Evolutionary conservation across 2,797 vertebrate species (phyloP), one percentile per base, ranked within the genome.

Genomic region (Anabacerthia variegaticeps): DNA sequence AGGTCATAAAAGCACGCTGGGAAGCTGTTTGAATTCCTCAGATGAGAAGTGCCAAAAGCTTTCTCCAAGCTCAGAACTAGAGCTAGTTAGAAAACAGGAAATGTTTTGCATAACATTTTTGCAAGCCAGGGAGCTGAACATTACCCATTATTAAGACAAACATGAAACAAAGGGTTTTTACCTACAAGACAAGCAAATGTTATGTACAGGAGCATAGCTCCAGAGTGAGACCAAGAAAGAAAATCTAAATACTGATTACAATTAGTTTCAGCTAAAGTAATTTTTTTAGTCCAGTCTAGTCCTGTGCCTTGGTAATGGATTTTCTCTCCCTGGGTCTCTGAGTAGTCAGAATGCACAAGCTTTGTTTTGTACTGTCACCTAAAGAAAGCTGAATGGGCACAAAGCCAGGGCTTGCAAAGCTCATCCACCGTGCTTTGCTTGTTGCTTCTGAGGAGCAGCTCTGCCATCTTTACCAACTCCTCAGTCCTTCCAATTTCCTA

Each of bases 1-100:
- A 93, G 76, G 87, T 93, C 91, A 92, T 76, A 89, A 90, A 95
- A 83, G 77, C 69, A 69, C 36, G 30, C 51, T 86, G 88, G 73
- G 91, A 93, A 90, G 89, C 44, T 79, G 55, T 85, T 91, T 76
- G 59, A 86, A 91, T 94, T 92, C 79, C 63, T 93, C 37, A 36
- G 41, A 90, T 71, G 71, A 93, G 56, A 56, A 88, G 36, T 91
- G 95, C 95, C 92, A 95, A 95, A 81, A 89, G 66, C 69, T 89
- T 89, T 85, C 91, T 94, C 89, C 85, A 88, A 92, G 85, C 77
- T 94, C 87, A 76, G 58, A 92, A 76, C 66, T 55, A 91, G 27
- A 91, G 86, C 93, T 91, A 56, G 61, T 80, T 65, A 93, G 89
- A 96, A 96, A 96, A 95, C 91, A 94, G 92, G 91, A 96, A 96